Percentiles rank a stretch among this genome's conserved stretches.
Evolutionary conservation across 1,140 invertebrate genomes (phyloP).

Genomic region (Tetranychus cinnabarinus): DNA sequence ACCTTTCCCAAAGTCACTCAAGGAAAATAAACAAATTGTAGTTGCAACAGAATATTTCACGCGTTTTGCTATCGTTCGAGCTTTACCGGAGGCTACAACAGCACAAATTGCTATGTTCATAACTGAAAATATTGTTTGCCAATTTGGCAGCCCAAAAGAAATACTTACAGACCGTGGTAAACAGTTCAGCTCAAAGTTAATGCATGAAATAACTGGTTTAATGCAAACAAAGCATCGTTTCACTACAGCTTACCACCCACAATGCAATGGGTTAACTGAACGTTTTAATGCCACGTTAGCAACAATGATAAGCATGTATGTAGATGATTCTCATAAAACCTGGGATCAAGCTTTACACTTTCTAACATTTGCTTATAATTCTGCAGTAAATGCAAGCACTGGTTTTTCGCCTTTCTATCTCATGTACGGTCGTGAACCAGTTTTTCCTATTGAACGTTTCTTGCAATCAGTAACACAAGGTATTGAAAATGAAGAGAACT

Average conservation of each 20-base stretch:
- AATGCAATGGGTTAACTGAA: conserved; percentile 13
- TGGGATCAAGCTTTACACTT: conserved; percentile 23
- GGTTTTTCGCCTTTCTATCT: conserved; percentile 21
- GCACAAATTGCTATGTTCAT: conserved; percentile 14
- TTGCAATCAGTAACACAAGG: too few species aligned
- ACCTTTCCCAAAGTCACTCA: conserved; percentile 2
- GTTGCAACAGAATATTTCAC: conserved; percentile 17
- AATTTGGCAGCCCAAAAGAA: conserved; percentile 7
- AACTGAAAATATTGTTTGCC: conserved; percentile 10
- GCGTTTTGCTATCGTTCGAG: conserved; percentile 14
- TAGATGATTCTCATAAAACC: conserved; percentile 16
- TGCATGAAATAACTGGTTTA: background rate
- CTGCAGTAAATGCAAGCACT: conserved; percentile 20
- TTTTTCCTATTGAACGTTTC: background rate
- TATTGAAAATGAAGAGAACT: too few species aligned
- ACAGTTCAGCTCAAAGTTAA: conserved; percentile 6
- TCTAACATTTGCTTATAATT: conserved; percentile 24
- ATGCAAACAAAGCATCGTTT: conserved; percentile 1
- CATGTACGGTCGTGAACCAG: conserved; percentile 22
- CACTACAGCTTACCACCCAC: conserved; percentile 4
- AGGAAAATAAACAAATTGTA: conserved; percentile 6
- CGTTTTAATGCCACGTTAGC: conserved; percentile 10
- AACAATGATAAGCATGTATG: conserved; percentile 12
- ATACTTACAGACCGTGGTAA: too few species aligned
- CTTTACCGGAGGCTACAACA: conserved; percentile 12